These are phyloP conservation scores for Aphidius gifuensis DNA, from an alignment of 1,140 invertebrate species.

Conservation along the genomic window DNA sequence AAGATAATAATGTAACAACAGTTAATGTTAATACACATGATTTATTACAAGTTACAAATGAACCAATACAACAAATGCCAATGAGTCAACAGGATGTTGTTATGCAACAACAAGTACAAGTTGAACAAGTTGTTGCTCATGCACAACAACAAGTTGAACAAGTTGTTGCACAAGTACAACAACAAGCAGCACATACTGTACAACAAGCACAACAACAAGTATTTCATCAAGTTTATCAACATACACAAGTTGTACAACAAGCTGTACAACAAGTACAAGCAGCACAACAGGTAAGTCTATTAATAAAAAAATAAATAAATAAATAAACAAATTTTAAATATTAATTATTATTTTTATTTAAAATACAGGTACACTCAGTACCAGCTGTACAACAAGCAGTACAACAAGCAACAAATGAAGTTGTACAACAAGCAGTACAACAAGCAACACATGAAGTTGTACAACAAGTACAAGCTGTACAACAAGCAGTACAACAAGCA, in stretches of 20 bases:
- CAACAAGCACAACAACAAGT: slow-evolving; percentile 53
- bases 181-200: slow-evolving; percentile 47
- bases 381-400: slow-evolving; percentile 45
- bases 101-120: slow-evolving; percentile 50
- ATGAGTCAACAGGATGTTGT: slow-evolving; percentile 42
- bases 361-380: slow-evolving; percentile 30
- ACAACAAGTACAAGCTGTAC: slow-evolving; percentile 56
- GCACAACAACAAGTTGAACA: slow-evolving; percentile 53
- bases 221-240: slow-evolving; percentile 48
- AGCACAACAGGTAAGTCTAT: slow-evolving; percentile 27
- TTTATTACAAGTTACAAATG: slow-evolving; percentile 39
- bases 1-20: slow-evolving; percentile 56
- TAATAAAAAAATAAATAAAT: too few relatives aligned
- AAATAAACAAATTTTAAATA: too few relatives aligned
- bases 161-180: slow-evolving; percentile 49
- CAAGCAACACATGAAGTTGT: slow-evolving; percentile 42
- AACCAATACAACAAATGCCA: slow-evolving; percentile 37
- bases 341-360: too few relatives aligned
- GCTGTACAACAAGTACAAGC: slow-evolving; percentile 50
- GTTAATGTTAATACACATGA: slow-evolving; percentile 37
- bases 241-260: slow-evolving; percentile 54
- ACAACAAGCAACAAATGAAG: slow-evolving; percentile 51
- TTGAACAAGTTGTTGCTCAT: slow-evolving; percentile 50
- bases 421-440: slow-evolving; percentile 61
- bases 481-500: slow-evolving; percentile 60